phyloP scores from a whole-genome alignment of 2,888 invertebrate genomes.

The Lutraria lutraria region DNA sequence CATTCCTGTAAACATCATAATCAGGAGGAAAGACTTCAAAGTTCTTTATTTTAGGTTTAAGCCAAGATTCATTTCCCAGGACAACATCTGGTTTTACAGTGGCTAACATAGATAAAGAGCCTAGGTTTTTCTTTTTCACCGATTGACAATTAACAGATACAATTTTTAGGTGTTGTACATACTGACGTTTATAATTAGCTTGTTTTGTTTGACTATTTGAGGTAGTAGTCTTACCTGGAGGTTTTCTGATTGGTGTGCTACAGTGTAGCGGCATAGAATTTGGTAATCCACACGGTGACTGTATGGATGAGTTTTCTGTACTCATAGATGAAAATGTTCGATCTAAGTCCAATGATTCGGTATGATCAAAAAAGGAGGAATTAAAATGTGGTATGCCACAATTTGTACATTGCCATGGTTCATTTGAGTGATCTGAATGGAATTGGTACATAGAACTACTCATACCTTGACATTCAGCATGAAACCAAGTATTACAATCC shows the following conservation, averaged over 20 bases:
- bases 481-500: conserved; percentile 34
- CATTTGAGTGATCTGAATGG: conserved; percentile 25
- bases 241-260: neutral
- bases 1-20: conserved; percentile 47
- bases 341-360: neutral
- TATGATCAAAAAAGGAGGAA: conserved; percentile 30
- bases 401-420: conserved; percentile 38
- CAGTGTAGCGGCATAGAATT: neutral
- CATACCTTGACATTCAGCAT: conserved; percentile 31
- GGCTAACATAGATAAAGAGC: conserved; percentile 34
- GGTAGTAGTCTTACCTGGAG: conserved; percentile 8
- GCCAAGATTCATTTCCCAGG: conserved; percentile 51
- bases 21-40: no score
- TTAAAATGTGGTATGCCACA: conserved; percentile 38
- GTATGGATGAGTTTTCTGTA: neutral
- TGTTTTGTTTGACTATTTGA: conserved; percentile 30
- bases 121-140: conserved; percentile 14
- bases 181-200: no score
- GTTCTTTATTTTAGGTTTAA: conserved; percentile 44
- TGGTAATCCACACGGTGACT: neutral
- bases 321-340: neutral
- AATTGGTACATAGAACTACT: conserved; percentile 18
- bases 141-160: conserved; percentile 32
- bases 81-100: conserved; percentile 52
- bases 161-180: no score